Evolutionary conservation across 2,797 vertebrate genomes (phyloP).

Genomic region (Otus scops): DNA sequence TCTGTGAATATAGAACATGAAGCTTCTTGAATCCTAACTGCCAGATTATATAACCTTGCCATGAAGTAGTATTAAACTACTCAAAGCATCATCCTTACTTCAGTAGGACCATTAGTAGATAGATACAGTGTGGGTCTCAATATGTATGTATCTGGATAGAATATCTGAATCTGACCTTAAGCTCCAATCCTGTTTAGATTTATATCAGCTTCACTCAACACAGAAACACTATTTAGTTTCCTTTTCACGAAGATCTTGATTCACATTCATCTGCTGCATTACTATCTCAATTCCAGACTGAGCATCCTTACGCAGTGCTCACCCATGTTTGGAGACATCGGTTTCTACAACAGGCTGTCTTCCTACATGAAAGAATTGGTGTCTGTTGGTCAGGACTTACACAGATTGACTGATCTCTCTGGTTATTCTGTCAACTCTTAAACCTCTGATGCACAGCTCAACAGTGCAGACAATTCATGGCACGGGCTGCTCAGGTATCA

Average conservation of each 20-base stretch:
- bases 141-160: background rate
- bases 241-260: background rate
- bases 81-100: background rate
- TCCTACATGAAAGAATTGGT: background rate
- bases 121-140: accelerated
- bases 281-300: background rate
- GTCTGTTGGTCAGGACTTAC: background rate
- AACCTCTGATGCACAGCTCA: background rate
- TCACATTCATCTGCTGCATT: background rate
- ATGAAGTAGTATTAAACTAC: background rate
- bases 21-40: background rate
- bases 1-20: background rate
- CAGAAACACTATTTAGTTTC: background rate
- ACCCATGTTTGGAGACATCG: accelerated
- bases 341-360: background rate
- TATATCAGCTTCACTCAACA: background rate
- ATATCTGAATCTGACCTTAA: background rate
- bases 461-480: background rate
- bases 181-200: background rate
- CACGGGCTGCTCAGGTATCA: background rate
- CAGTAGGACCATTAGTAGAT: background rate
- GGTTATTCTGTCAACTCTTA: background rate
- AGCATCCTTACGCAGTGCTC: background rate
- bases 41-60: background rate
- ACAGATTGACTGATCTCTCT: background rate